Percentiles rank a stretch among this genome's conserved stretches.
phyloP scores from a whole-genome alignment of 2,797 vertebrate genomes.

The Sciurus carolinensis region DNA sequence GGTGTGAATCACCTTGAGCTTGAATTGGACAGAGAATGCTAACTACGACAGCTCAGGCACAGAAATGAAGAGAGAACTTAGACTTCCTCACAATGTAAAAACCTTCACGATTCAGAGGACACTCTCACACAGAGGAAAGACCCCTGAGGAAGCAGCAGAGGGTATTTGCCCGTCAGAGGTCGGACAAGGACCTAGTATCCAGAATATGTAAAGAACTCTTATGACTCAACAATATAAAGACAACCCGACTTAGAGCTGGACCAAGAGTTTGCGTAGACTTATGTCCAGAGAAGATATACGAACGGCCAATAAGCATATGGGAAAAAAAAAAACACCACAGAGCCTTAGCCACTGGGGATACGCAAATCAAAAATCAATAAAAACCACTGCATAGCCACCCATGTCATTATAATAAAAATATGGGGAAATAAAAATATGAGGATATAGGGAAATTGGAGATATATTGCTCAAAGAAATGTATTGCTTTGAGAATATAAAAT shows the following conservation, averaged over 20 bases:
- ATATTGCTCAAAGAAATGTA: not conserved
- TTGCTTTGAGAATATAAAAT: not conserved
- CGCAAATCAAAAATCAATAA: not conserved
- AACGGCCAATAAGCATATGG: not conserved
- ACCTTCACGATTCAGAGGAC: not conserved
- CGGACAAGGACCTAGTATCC: not conserved
- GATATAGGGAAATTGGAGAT: not conserved
- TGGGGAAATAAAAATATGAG: not conserved
- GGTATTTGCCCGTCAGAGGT: not conserved
- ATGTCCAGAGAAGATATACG: not conserved
- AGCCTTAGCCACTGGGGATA: not conserved
- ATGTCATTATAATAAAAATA: not conserved
- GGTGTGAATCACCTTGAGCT: not conserved
- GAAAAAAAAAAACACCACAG: no score
- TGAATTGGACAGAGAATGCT: no score
- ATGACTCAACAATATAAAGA: not conserved
- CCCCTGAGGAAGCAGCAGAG: not conserved
- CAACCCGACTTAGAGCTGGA: not conserved
- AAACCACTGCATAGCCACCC: not conserved
- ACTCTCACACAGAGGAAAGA: not conserved
- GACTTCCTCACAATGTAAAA: not conserved
- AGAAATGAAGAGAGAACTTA: not conserved
- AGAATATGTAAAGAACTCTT: not conserved
- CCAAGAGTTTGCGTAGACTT: not conserved
- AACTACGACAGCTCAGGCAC: not conserved